Percentiles rank a stretch among this genome's conserved stretches.
Evolutionary conservation across 2,888 invertebrate genomes (phyloP).

Genomic region (Diarsia mendica): DNA sequence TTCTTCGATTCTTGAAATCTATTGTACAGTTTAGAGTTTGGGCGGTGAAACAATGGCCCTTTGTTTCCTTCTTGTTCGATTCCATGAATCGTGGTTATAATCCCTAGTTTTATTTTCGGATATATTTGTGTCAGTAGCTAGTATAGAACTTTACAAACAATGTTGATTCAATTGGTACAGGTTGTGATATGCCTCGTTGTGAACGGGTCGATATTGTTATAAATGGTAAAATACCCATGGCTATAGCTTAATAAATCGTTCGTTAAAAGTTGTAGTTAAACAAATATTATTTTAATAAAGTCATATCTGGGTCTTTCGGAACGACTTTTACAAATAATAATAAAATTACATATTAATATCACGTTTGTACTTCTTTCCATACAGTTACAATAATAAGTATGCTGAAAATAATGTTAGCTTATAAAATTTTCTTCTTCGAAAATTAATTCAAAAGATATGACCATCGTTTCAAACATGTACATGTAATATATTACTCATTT

Average conservation of each 20-base stretch:
- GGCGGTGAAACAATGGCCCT: conserved; percentile 85
- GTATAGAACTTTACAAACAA: conserved; percentile 90
- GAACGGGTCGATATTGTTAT: conserved; percentile 90
- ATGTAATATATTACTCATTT: conserved; percentile 71
- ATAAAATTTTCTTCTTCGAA: conserved; percentile 79
- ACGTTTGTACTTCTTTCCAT: conserved; percentile 86
- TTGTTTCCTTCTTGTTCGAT: conserved; percentile 89
- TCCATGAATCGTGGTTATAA: conserved; percentile 89
- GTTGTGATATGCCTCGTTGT: conserved; percentile 90
- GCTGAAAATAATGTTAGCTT: conserved; percentile 81
- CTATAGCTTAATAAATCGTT: conserved; percentile 89
- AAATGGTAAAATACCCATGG: conserved; percentile 89
- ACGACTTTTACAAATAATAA: conserved; percentile 87
- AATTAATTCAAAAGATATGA: conserved; percentile 74
- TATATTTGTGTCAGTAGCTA: conserved; percentile 89
- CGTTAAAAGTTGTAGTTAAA: conserved; percentile 89
- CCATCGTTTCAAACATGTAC: conserved; percentile 64
- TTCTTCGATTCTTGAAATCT: conserved; percentile 87
- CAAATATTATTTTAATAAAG: conserved; percentile 88
- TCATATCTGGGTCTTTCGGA: conserved; percentile 86
- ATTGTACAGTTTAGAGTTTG: conserved; percentile 88
- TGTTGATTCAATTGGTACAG: conserved; percentile 90
- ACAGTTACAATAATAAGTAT: conserved; percentile 79
- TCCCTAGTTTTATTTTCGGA: conserved; percentile 89
- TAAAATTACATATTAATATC: conserved; percentile 82